Evolutionary conservation across 2,888 invertebrate genomes (phyloP), one percentile per base, ranked within the genome.

Genomic region (Papilio gigon): DNA sequence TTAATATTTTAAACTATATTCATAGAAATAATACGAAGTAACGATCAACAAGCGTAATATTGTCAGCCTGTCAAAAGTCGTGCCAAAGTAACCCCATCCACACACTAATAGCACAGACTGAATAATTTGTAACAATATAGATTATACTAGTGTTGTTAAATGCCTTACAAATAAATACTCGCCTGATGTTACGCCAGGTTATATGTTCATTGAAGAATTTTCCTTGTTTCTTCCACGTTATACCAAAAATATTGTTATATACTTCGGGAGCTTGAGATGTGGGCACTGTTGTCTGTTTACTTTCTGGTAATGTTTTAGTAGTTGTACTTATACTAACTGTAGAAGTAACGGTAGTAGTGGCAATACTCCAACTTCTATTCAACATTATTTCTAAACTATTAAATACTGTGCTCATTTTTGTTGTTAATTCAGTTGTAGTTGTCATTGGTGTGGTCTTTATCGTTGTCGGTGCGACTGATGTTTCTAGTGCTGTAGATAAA

Each of bases 361-460:
- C 90, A 59, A 92, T 90, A 76, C 91, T 92, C 92, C 92, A 92
- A 88, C 91, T 91, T 77, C 88, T 91, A 75, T 92, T 92, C 83
- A 91, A 84, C 85, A 91, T 88, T 80, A 92, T 80, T 78, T 91
- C 90, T 88, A 91, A 87, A 80, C 86, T 90, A 84, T 90, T 90
- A 77, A 89, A 90, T 74, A 88, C 81, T 76, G 91, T 89, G 75
- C 88, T 90, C 82, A 85, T 80, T 85, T 84, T 89, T 67, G 89
- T 89, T 33, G 90, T 88, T 73, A 83, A 75, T 75, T 89, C 86
- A 74, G 89, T 87, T 25, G 89, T 89, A n/a, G 90, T 88, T 35
- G 87, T 86, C 33, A 80, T 72, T 61, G 84, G 77, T n/a, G 84
- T 80, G 17, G 86, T 87, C 11, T 83, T 76, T 22, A 83, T 81